Conservation (phyloP, 2,888 invertebrate genomes). For the Druceiella hillmani region DNA sequence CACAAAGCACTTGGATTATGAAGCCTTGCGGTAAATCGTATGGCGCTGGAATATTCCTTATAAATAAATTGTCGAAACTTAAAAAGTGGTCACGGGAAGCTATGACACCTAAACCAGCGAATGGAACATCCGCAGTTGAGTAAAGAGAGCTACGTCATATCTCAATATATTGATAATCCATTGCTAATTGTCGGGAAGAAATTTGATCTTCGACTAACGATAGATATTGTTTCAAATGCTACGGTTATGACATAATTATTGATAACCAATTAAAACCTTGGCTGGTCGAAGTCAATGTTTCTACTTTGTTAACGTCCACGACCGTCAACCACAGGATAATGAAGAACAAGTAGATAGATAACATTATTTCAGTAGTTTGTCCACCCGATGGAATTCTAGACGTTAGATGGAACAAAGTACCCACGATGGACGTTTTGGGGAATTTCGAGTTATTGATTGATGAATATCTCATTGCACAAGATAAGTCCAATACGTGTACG, state of each 20-base stretch:
- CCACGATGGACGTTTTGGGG: slow-evolving; percentile 66
- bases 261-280: slow-evolving; percentile 92
- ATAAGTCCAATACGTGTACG: slow-evolving; percentile 35
- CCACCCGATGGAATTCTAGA: slow-evolving; percentile 87
- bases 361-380: slow-evolving; percentile 83
- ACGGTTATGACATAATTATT: slow-evolving; percentile 95
- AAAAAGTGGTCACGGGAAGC: slow-evolving; percentile 88
- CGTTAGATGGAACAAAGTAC: slow-evolving; percentile 82
- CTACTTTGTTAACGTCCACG: slow-evolving; percentile 90
- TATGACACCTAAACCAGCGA: slow-evolving; percentile 73
- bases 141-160: slow-evolving; percentile 93
- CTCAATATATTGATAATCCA: slow-evolving; percentile 95
- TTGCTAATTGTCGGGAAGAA: slow-evolving; percentile 93
- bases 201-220: slow-evolving; percentile 88
- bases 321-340: slow-evolving; percentile 91
- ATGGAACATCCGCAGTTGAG: slow-evolving; percentile 79
- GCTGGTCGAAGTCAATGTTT: slow-evolving; percentile 94
- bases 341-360: slow-evolving; percentile 90
- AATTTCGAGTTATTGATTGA: slow-evolving; percentile 82
- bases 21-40: slow-evolving; percentile 95
- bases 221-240: slow-evolving; percentile 88
- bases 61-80: slow-evolving; percentile 90
- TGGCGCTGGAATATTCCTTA: slow-evolving; percentile 91
- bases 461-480: slow-evolving; percentile 70
- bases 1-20: slow-evolving; percentile 96